phyloP scores from a whole-genome alignment of 2,888 invertebrate species.

The Andrena bicolor region DNA sequence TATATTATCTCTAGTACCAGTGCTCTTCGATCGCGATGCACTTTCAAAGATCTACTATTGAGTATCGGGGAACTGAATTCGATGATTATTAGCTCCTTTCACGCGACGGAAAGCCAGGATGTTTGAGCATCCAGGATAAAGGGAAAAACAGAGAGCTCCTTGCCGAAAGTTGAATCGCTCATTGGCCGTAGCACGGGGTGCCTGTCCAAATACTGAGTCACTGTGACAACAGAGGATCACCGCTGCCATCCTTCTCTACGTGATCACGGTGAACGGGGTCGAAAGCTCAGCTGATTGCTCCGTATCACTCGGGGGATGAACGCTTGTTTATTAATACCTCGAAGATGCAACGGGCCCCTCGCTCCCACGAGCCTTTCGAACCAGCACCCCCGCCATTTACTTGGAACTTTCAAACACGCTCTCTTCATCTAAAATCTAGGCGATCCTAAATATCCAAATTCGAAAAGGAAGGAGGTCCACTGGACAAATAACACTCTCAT shows the following conservation, averaged over 20 bases:
- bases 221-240: slow-evolving; percentile 78
- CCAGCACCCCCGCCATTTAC: too few species aligned
- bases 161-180: slow-evolving; percentile 66
- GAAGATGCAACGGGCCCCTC: slow-evolving; percentile 28
- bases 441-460: too few species aligned
- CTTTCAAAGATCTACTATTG: not conserved
- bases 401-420: too few species aligned
- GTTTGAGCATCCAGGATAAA: not conserved
- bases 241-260: slow-evolving; percentile 64
- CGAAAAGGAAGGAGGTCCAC: too few species aligned
- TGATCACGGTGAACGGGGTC: slow-evolving; percentile 62
- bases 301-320: slow-evolving; percentile 53
- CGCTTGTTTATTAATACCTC: slow-evolving; percentile 60
- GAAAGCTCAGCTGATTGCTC: slow-evolving; percentile 69
- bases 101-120: not conserved
- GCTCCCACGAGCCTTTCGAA: not conserved
- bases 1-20: not conserved
- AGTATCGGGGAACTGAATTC: not conserved
- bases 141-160: slow-evolving; percentile 26
- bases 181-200: slow-evolving; percentile 66
- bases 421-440: too few species aligned
- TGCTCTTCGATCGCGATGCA: not conserved
- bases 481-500: too few species aligned
- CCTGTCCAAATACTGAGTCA: slow-evolving; percentile 84
- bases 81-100: not conserved